Evolutionary conservation across 2,797 vertebrate genomes (phyloP).

Genomic region (Squalus acanthias): DNA sequence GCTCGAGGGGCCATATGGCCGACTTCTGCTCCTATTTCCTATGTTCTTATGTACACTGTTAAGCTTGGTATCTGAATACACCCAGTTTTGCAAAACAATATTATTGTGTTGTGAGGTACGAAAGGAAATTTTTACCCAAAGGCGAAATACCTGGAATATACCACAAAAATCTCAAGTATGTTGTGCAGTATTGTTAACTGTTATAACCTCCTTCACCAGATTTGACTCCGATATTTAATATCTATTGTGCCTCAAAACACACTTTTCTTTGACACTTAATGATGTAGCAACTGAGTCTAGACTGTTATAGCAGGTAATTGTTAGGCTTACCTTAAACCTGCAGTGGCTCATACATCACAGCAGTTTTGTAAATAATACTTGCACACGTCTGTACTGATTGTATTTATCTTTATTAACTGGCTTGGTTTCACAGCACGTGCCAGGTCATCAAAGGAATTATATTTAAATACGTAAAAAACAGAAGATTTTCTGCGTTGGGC

Average conservation of each 20-base stretch:
- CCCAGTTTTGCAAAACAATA: neutral
- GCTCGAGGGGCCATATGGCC: no score
- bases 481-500: neutral
- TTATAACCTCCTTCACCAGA: neutral
- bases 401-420: neutral
- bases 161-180: neutral
- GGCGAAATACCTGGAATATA: neutral
- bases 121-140: neutral
- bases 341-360: no score
- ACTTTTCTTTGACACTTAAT: neutral
- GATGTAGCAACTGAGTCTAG: constrained; percentile 11
- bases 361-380: neutral
- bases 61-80: neutral
- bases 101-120: neutral
- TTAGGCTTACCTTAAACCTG: neutral
- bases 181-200: neutral
- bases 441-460: neutral
- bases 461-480: neutral
- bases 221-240: neutral
- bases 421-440: neutral
- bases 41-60: neutral
- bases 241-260: neutral
- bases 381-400: neutral
- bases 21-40: no score
- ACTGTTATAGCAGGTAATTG: neutral